Percentiles rank a stretch among this genome's conserved stretches.
phyloP scores from a whole-genome alignment of 2,797 vertebrate species.

The Cercopithecus neglectus region DNA sequence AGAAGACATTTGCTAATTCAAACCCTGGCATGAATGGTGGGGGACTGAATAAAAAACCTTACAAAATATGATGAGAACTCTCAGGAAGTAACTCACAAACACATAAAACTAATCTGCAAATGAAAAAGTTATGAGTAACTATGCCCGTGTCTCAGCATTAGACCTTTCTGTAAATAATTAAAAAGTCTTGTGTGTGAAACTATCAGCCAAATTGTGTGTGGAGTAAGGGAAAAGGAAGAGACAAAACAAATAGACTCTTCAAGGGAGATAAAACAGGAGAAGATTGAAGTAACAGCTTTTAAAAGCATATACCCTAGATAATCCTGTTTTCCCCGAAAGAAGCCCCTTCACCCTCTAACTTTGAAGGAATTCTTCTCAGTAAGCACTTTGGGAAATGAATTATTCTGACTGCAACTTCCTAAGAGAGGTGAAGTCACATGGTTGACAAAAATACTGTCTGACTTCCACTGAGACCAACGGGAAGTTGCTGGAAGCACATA shows the following conservation, averaged over 20 bases:
- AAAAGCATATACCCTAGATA: background rate
- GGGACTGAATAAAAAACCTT: background rate
- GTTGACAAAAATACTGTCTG: background rate
- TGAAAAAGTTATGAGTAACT: background rate
- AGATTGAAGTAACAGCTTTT: background rate
- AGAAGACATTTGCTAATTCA: background rate
- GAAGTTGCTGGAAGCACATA: background rate
- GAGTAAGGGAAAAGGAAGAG: background rate
- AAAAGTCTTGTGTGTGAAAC: conserved; percentile 2
- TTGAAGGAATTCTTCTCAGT: background rate
- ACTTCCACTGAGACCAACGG: background rate
- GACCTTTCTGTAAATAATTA: conserved; percentile 3
- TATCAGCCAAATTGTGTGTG: background rate
- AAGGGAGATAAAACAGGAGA: background rate
- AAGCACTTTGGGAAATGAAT: background rate
- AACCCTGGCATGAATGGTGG: background rate
- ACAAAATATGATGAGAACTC: conserved; percentile 23
- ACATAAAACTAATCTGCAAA: conserved; percentile 7
- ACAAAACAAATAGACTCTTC: background rate
- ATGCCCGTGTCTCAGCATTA: background rate
- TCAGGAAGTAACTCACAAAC: background rate
- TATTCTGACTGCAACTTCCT: background rate
- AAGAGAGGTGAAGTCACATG: background rate
- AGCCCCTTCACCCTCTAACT: background rate
- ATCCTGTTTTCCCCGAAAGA: background rate